Base-by-base conservation (phyloP, 2,888 invertebrate genomes). In the Biston stratarius region DNA sequence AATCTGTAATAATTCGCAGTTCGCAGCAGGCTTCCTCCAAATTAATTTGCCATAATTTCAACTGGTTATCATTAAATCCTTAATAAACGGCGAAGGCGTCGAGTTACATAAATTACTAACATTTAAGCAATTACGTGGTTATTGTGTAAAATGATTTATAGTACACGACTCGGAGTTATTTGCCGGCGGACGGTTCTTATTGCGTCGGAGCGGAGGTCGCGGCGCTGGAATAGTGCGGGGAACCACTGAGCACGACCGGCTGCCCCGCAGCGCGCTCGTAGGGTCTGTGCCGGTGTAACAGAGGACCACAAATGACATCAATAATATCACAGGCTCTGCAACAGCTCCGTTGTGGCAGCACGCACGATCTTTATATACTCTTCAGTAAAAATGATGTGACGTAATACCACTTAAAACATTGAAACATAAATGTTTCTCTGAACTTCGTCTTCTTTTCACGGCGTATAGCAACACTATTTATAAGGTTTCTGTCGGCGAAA, bases 61-160 rank as follows among this genome's bases (percentile, higher is more conserved):
- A 51, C 44, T 40, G 42, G 70, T 66, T 67, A 69, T 71, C 67
- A 69, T 63, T 64, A 69, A 70, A 67, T 55, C 67, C 61, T 70
- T 62, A 70, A 69, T 69, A 63, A 67, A 63, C 47, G 64, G 6
- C 40, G 64, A 47, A 51, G 47, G 67, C 64, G 52, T 71, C 69
- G 61, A 69, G 64, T 67, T 66, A 71, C 73, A 69, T 71, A 59
- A 69, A 69, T 71, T 65, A 73, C 67, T 59, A 65, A 57, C 67
- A 63, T 70, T 69, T 58, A 60, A 73, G 61, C 69, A 67, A 69
- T 69, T 69, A 67, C 65, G 62, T 15, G 71, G 67, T 69, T 71
- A 68, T 65, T 71, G 49, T 67, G 53, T 67, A 66, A 63, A 67
- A 69, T 69, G 63, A 70, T 67, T 70, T 65, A 69, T 45, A 49